Evolutionary conservation across 2,113 vertebrate species (phyloP).

Genomic region (Tyto alba): DNA sequence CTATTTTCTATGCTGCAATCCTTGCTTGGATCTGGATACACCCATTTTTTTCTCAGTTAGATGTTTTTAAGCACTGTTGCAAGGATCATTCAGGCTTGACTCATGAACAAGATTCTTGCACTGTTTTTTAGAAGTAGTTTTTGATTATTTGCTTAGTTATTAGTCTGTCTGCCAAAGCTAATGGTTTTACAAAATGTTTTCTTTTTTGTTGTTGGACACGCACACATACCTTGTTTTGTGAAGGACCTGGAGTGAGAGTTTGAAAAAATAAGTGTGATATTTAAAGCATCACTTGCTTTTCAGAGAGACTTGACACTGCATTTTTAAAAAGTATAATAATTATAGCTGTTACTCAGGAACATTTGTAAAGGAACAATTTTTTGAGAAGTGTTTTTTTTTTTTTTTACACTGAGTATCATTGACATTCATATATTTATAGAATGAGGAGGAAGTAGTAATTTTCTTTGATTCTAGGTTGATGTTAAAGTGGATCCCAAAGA

Average conservation of each 20-base stretch:
- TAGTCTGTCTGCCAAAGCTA: background rate
- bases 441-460: background rate
- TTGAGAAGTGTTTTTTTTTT: background rate
- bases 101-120: background rate
- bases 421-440: background rate
- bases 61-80: background rate
- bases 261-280: background rate
- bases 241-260: background rate
- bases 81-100: background rate
- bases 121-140: background rate
- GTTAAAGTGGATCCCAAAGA: slow-evolving; percentile 85
- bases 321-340: background rate
- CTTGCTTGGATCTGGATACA: background rate
- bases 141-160: background rate
- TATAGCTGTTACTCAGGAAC: background rate
- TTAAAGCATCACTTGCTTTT: background rate
- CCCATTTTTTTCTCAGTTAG: background rate
- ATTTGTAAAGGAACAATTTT: background rate
- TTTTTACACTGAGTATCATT: background rate
- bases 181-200: background rate
- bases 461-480: slow-evolving; percentile 75
- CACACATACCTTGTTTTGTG: background rate
- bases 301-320: background rate
- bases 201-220: background rate
- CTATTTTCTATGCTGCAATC: background rate